A percentile compares a stretch with the other conserved stretches of the same genome.
Evolutionary conservation across 2,797 vertebrate species (phyloP).

Genomic region (Thunnus albacares): DNA sequence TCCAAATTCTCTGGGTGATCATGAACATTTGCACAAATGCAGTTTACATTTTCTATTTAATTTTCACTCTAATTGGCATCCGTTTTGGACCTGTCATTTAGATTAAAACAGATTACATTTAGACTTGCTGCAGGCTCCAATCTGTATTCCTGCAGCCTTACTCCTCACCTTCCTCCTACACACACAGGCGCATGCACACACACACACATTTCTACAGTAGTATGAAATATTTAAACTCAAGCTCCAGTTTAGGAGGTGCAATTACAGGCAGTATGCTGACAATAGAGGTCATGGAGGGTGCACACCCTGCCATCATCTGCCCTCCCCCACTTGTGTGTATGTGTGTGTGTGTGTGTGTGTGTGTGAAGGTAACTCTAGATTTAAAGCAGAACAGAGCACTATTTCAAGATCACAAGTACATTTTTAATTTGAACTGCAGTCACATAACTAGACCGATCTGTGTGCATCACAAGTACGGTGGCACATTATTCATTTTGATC

Average conservation of each 20-base stretch:
- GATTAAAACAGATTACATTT: conserved; percentile 37
- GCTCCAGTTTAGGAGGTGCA: conserved; percentile 49
- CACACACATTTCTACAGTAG: conserved; percentile 4
- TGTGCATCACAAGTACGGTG: conserved; percentile 10
- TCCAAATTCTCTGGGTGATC: neutral
- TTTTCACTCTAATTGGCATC: conserved; percentile 9
- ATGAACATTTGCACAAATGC: neutral
- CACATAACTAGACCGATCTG: neutral
- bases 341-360: neutral
- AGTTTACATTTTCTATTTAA: conserved; percentile 13
- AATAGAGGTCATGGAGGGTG: conserved; percentile 55
- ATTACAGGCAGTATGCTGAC: conserved; percentile 53
- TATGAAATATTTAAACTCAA: conserved; percentile 73
- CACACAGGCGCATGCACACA: conserved; percentile 3
- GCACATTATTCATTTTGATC: conserved; percentile 19
- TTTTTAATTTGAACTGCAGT: conserved; percentile 32
- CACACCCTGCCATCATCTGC: conserved; percentile 6
- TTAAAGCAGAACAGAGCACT: neutral
- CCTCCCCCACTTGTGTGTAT: neutral
- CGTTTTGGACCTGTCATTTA: conserved; percentile 1
- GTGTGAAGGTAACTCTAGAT: neutral
- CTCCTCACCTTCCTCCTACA: neutral
- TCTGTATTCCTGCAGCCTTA: conserved; percentile 34
- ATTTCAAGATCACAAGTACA: conserved; percentile 14
- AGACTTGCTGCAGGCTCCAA: neutral